phyloP scores from a whole-genome alignment of 2,888 invertebrate genomes.

The Pachycephus smyrnensis region DNA sequence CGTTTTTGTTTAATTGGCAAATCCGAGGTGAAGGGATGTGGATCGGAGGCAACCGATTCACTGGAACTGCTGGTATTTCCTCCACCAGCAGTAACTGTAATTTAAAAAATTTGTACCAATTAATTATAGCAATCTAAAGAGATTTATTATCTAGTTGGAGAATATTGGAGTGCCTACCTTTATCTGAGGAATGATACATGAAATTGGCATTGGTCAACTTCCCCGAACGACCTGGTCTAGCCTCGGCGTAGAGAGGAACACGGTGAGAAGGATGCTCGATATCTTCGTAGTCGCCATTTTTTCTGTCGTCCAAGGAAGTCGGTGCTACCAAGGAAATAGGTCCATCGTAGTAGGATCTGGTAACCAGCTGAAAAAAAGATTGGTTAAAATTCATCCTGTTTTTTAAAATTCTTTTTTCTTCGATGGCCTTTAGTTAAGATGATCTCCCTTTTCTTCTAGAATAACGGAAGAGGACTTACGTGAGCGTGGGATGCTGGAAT shows the following conservation, averaged over 20 bases:
- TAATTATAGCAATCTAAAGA: too few relatives aligned
- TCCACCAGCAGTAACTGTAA: constrained; percentile 52
- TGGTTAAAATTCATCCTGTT: constrained; percentile 10
- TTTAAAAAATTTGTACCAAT: not conserved
- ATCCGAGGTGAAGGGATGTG: constrained; percentile 53
- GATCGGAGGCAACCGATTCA: constrained; percentile 81
- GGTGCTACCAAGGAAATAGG: constrained; percentile 46
- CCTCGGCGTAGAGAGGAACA: constrained; percentile 51
- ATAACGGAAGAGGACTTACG: constrained; percentile 35
- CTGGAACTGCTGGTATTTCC: constrained; percentile 82
- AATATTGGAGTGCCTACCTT: constrained; percentile 40
- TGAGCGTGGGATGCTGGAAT: constrained; percentile 47
- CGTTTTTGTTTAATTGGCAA: constrained; percentile 70
- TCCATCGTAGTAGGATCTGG: constrained; percentile 56
- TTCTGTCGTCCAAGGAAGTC: constrained; percentile 47
- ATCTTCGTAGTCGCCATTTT: constrained; percentile 59
- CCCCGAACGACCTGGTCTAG: constrained; percentile 44
- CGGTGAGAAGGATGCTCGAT: constrained; percentile 50
- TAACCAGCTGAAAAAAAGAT: constrained; percentile 41
- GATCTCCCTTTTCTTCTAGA: too few relatives aligned
- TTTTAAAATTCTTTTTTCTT: not conserved
- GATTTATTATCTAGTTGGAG: too few relatives aligned
- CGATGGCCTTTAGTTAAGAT: not conserved
- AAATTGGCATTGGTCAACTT: constrained; percentile 58
- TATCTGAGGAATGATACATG: constrained; percentile 61